Evolutionary conservation across 2,797 vertebrate genomes (phyloP), one percentile per base, ranked within the genome.

Genomic region (Bradypus variegatus): DNA sequence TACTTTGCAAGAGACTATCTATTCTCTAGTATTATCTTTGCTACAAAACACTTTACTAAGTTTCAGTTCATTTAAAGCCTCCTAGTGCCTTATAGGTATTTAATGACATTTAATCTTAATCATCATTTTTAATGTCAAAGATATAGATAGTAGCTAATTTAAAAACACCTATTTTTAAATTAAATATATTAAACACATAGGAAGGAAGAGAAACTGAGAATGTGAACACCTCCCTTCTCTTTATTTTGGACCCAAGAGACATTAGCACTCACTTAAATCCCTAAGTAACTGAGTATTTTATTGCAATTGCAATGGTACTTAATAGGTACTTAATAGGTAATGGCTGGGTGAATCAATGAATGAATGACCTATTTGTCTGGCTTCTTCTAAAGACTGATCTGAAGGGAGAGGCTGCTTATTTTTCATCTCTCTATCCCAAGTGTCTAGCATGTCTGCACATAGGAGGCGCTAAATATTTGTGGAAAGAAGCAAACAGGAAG

Each of bases 31-130:
- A 36, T 93, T 85, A 62, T 89, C 67, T 88, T 93, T 92, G 64
- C 69, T 27, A 29, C 70, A 60, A 93, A 94, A 77, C n/a, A 76
- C 93, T 80, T 87, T 77, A 82, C 53, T 90, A 87, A 75, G 6
- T 90, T 93, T 88, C 8, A 86, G 50, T 64, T 89, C 23, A 92
- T 15, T 58, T 58, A 62, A 89, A 80, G 18, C 58, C 64, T 65
- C 55, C 14, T 58, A 45, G 27, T 83, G n/a, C 33, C 55, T 91
- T 84, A 33, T 48, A 41, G 31, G 10, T 77, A 55, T 82, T 93
- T 86, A 55, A 76, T 82, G 48, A 82, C 27, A 67, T 86, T 78
- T 73, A 50, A 53, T 62, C 58, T 72, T 79, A 62, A 31, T 75
- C 3, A 27, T 58, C 75, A 72, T 48, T 73, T 81, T 93, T 86